These are phyloP conservation scores for Ormyrus thymus DNA, from an alignment of 2,888 invertebrate species.

Conservation along the genomic window DNA sequence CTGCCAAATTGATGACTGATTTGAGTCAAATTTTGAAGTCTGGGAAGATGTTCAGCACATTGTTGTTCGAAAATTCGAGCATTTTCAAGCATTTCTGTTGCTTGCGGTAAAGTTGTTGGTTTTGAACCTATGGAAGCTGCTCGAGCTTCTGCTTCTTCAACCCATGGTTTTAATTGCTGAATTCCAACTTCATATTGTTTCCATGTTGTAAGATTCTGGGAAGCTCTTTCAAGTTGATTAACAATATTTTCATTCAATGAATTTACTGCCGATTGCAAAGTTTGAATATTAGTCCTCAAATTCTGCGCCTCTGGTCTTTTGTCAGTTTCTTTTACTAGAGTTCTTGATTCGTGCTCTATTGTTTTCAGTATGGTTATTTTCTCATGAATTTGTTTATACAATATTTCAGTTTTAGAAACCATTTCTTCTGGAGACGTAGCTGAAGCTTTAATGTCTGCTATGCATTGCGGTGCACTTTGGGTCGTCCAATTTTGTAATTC, in stretches of 20 bases:
- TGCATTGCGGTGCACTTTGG: conserved; percentile 84
- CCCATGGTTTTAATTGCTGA: conserved; percentile 87
- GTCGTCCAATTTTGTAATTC: conserved; percentile 89
- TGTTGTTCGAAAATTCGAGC: conserved; percentile 85
- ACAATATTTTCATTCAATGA: conserved; percentile 86
- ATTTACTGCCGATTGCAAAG: conserved; percentile 85
- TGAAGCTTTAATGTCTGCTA: conserved; percentile 85
- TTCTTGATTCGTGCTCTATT: conserved; percentile 85
- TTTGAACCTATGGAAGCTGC: conserved; percentile 83
- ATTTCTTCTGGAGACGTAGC: conserved; percentile 90
- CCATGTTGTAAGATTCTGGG: conserved; percentile 89
- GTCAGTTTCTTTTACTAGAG: conserved; percentile 81
- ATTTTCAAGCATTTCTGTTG: conserved; percentile 84
- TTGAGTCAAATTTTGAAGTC: conserved; percentile 84
- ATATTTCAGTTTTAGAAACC: conserved; percentile 83
- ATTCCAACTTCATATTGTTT: conserved; percentile 88
- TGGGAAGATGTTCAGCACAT: conserved; percentile 85
- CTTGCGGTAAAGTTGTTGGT: conserved; percentile 87
- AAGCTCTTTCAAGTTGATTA: conserved; percentile 84
- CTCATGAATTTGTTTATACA: conserved; percentile 86
- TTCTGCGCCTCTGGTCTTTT: conserved; percentile 84
- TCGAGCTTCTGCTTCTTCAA: conserved; percentile 91
- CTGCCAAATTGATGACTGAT: conserved; percentile 86
- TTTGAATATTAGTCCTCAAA: conserved; percentile 84
- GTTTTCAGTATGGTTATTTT: conserved; percentile 84